Evolutionary conservation across 92 coral and sea anemone species (phyloP), one percentile per base, ranked within the genome.

Genomic region (Porites divaricata): DNA sequence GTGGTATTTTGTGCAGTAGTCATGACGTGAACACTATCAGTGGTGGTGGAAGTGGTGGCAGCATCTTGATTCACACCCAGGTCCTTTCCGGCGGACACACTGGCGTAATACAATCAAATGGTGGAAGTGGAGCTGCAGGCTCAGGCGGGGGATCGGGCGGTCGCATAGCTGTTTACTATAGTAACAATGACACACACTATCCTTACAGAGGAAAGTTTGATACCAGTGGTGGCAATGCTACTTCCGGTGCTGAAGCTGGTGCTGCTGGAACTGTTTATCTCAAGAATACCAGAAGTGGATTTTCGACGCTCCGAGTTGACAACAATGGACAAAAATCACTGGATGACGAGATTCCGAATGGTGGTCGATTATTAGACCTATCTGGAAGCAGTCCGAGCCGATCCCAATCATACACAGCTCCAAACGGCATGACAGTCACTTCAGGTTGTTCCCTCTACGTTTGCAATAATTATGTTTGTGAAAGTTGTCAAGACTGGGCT

Each of bases 11-110:
- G 4, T 88, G 94, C 8, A 94, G 89, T 88, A 96, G 99, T 70
- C 92, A 77, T 49, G 86, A 87, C 83, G 85, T 88, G 91, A 90
- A 78, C n/a, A 83, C 74, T 54, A 68, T 26, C 58, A 89, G 90
- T 79, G 99, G 99, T n/a, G 98, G 99, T 23, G 99, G 99, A 23
- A 96, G 99, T 70, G 99, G 99, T 3, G 99, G 99, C 4, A 94
- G 99, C 74, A 91, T 96, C 74, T 78, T 91, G 10, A 92, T 96
- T 81, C 89, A 88, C 20, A 85, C 98, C 54, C 88, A 82, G 79
- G 95, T 83, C 52, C 89, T 96, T 12, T 92, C 99, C 6, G 99
- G 99, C 48, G 92, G 98, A 66, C 99, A 96, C 77, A 96, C 99
- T 15, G 99, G 99, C 16, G 88, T 93, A 22, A 83, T 96, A 74